Base-by-base conservation (phyloP, 2,888 invertebrate species). In the Dione juno region DNA sequence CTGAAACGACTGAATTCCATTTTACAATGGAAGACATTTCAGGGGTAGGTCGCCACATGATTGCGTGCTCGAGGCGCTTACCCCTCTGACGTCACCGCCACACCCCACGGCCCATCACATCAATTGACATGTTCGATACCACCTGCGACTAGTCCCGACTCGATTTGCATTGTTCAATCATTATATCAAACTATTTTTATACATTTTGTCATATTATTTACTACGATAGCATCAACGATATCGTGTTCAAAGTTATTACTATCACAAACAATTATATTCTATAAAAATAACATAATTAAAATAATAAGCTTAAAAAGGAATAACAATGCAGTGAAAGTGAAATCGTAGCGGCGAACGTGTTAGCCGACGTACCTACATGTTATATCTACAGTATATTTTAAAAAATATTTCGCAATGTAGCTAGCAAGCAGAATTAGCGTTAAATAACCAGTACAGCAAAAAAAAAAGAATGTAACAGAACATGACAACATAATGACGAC, bases 51-150 rank as follows among this genome's bases (percentile, higher is more conserved):
- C 59, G 82, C 88, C 88, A 86, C 79, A 76, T 80, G 77, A 79
- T 82, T 78, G 81, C 83, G 83, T 80, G 84, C 77, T 72, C 78
- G 79, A 77, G 75, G 76, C 80, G 78, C 81, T 82, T 78, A 78
- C 72, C 77, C 73, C 75, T 74, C 74, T 88, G 87, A 88, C 88
- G 89, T 88, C 88, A 89, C 59, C 28, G 81, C 77, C 89, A 82
- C 88, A 82, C 89, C 89, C 84, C 88, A 82, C 88, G 82, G 88
- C 89, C 84, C 80, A 73, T 79, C 72, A 43, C 28, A 45, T 76
- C 75, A 79, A 66, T 74, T 67, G 72, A 72, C 72, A 71, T 69
- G 41, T 57, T 67, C 70, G 67, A 67, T 52, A 53, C 13, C 59
- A 68, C 35, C 54, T 19, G 11, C 11, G 57, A 37, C 50, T 41